A percentile compares a stretch with the other conserved stretches of the same genome.
These are phyloP conservation scores for Cotesia chilonis DNA, from an alignment of 1,140 invertebrate genomes.

Conservation along the genomic window DNA sequence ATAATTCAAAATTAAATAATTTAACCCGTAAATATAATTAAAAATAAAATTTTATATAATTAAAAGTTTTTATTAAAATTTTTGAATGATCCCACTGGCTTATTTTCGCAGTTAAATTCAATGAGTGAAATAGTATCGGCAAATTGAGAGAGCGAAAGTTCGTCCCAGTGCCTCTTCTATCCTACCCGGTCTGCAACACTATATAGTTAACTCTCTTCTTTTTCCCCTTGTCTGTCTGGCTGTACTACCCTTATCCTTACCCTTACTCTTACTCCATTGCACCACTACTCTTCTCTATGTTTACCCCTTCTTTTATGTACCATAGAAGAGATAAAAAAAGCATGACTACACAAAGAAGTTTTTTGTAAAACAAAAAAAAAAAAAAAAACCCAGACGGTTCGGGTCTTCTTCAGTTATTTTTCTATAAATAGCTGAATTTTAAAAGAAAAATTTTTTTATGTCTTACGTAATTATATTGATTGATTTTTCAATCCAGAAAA, in stretches of 20 bases:
- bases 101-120: neutral
- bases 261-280: conserved; percentile 1
- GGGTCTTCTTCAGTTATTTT: too few species aligned
- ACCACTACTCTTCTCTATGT: conserved; percentile 5
- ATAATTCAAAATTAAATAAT: too few species aligned
- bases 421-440: too few species aligned
- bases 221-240: conserved; percentile 23
- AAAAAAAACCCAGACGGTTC: too few species aligned
- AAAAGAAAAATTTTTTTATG: too few species aligned
- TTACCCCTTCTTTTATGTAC: neutral
- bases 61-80: neutral
- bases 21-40: too few species aligned
- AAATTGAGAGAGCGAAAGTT: conserved; percentile 64
- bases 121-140: conserved; percentile 29
- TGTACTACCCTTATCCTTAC: conserved; percentile 8
- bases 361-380: too few species aligned
- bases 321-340: too few species aligned
- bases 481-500: too few species aligned
- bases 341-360: too few species aligned
- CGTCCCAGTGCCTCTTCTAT: conserved; percentile 65
- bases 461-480: too few species aligned
- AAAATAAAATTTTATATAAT: neutral
- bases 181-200: conserved; percentile 51
- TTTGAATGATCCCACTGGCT: neutral
- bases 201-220: conserved; percentile 39